Base-by-base conservation (phyloP, 2,888 invertebrate species). In the Linyphia triangularis region DNA sequence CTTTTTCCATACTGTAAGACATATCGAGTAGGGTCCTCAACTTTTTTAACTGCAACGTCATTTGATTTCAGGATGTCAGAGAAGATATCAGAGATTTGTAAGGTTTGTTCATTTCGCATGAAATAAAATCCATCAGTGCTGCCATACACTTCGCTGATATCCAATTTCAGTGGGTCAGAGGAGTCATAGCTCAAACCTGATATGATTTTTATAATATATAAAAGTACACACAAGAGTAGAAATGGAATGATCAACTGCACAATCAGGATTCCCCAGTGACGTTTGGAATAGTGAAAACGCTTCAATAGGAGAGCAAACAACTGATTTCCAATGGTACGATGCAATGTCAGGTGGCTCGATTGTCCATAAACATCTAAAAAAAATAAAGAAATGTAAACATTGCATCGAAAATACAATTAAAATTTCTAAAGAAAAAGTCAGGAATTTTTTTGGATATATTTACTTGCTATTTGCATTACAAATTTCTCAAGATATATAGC, bases 261-360 rank as follows among this genome's bases (percentile, higher is more conserved):
- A 19, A 93, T 88, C 83, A 93, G 92, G 40, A 93, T 92, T 90
- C 92, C 92, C 91, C 92, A 92, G 91, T 93, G 92, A 13, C 93
- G 91, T 51, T 92, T 91, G 10, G 93, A 91, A 90, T 92, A 92
- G 85, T 93, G 92, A 90, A 93, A 92, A 51, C 93, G 90, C 90
- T 93, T 93, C 30, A 93, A 67, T 22, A 93, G 90, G 24, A 93
- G 91, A 9, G 92, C 93, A 26, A 51, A 3, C 13, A 85, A 57
- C 22, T 85, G 85, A 10, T 22, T 30, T n/a, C 1, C 0, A 30
- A 73, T n/a, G n/a, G 26, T 73, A 19, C 30, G 57, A 28, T 57
- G 2, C 16, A 22, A 26, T 28, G 7, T 59, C 30, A 33, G 4
- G 3, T 22, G 43, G 3, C 19, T 43, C 2, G 43, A 26, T 9